Conservation (phyloP, 2,888 invertebrate genomes). For the Drosophila phalerata region DNA sequence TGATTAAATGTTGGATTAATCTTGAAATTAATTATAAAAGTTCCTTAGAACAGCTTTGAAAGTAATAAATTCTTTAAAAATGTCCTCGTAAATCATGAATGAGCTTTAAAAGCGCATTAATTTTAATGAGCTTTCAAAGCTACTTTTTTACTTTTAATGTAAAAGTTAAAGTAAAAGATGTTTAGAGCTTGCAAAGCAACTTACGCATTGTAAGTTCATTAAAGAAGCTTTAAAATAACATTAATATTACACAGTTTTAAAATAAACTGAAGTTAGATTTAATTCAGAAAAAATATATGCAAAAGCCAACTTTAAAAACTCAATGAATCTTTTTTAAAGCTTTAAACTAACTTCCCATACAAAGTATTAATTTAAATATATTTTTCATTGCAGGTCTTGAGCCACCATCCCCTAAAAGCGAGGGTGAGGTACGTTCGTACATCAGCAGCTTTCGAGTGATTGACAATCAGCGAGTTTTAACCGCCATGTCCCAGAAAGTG, state of each 20-base stretch:
- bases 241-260: too few relatives aligned
- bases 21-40: background rate
- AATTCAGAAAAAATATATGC: background rate
- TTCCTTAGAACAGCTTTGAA: background rate
- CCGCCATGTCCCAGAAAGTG: constrained; percentile 91
- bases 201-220: background rate
- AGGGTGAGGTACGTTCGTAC: constrained; percentile 89
- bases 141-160: too few relatives aligned
- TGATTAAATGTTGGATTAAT: constrained; percentile 12
- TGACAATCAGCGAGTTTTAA: constrained; percentile 92
- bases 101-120: background rate
- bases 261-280: background rate
- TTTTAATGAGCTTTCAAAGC: background rate
- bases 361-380: background rate
- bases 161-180: too few relatives aligned
- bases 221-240: background rate
- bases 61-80: background rate
- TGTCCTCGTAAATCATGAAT: background rate
- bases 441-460: constrained; percentile 91
- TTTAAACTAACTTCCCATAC: background rate
- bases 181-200: too few relatives aligned
- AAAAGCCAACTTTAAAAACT: background rate
- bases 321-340: background rate
- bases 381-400: constrained; percentile 87
- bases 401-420: constrained; percentile 90